Conservation (phyloP, 2,888 invertebrate species). For the Cerceris rybyensis region DNA sequence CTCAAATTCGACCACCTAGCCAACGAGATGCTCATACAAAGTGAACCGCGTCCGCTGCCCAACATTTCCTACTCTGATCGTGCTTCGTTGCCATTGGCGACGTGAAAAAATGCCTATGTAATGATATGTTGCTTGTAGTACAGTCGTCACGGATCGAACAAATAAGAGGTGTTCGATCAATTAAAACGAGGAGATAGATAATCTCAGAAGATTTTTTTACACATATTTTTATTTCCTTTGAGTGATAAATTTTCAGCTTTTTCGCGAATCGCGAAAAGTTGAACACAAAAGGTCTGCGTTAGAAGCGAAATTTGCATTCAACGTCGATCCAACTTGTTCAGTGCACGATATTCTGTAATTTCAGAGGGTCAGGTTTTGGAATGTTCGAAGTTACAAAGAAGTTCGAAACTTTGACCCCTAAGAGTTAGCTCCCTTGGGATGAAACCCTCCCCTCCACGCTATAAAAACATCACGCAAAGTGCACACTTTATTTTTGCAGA, state of each 20-base stretch:
- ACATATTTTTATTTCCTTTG: no score
- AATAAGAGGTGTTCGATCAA: not conserved
- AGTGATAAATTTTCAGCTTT: not conserved
- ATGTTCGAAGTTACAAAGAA: constrained; percentile 34
- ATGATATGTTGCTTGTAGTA: not conserved
- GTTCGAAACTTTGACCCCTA: not conserved
- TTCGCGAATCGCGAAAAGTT: not conserved
- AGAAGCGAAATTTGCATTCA: constrained; percentile 41
- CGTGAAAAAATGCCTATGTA: not conserved
- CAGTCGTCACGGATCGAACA: not conserved
- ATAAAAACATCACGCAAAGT: not conserved
- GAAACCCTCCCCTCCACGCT: constrained; percentile 9
- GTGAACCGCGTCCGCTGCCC: not conserved
- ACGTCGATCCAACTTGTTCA: constrained; percentile 39
- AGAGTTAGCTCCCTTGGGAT: constrained; percentile 6
- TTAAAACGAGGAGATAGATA: no score
- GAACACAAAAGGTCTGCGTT: constrained; percentile 5
- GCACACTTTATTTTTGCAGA: not conserved
- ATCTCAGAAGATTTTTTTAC: no score
- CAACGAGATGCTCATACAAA: constrained; percentile 20
- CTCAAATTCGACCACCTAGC: constrained; percentile 49
- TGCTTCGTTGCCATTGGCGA: not conserved
- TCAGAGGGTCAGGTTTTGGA: constrained; percentile 12
- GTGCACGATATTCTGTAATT: constrained; percentile 45
- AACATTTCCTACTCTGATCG: not conserved